Evolutionary conservation across 2,113 vertebrate genomes (phyloP).

Genomic region (Prochilodus magdalenae): DNA sequence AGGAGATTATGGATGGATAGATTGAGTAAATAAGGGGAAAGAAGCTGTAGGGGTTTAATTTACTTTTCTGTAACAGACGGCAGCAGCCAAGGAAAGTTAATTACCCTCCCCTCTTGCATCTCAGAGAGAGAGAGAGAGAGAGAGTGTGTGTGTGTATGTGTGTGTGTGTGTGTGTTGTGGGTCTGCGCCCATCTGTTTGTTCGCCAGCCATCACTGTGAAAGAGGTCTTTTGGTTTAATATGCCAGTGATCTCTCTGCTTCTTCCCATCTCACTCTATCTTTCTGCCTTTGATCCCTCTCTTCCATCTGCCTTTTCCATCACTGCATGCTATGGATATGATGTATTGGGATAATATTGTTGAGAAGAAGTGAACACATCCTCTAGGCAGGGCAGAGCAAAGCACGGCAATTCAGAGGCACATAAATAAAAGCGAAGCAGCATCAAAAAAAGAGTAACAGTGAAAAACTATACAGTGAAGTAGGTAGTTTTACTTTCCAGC

Average conservation of each 20-base stretch:
- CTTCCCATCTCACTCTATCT: not conserved
- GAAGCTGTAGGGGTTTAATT: slow-evolving; percentile 38
- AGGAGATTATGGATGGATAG: slow-evolving; percentile 6
- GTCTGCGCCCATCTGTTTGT: slow-evolving; percentile 36
- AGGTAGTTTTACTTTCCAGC: no score
- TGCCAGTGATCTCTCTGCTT: not conserved
- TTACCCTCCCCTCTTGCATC: slow-evolving; percentile 38
- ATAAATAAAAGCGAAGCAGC: no score
- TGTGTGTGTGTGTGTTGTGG: not conserved
- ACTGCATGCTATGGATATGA: not conserved
- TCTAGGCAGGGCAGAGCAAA: no score
- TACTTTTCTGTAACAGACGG: slow-evolving; percentile 44
- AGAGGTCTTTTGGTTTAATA: not conserved
- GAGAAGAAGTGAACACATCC: no score
- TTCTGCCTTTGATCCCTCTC: not conserved
- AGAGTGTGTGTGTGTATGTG: not conserved
- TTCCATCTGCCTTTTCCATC: not conserved
- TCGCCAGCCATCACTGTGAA: slow-evolving; percentile 35
- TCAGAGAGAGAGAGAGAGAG: not conserved
- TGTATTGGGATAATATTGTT: not conserved
- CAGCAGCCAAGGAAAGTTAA: slow-evolving; percentile 39
- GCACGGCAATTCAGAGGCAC: no score
- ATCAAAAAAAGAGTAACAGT: no score
- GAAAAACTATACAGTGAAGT: no score
- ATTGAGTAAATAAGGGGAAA: slow-evolving; percentile 15